A percentile compares a stretch with the other conserved stretches of the same genome.
phyloP scores from a whole-genome alignment of 1,140 invertebrate species.

The Periplaneta americana region DNA sequence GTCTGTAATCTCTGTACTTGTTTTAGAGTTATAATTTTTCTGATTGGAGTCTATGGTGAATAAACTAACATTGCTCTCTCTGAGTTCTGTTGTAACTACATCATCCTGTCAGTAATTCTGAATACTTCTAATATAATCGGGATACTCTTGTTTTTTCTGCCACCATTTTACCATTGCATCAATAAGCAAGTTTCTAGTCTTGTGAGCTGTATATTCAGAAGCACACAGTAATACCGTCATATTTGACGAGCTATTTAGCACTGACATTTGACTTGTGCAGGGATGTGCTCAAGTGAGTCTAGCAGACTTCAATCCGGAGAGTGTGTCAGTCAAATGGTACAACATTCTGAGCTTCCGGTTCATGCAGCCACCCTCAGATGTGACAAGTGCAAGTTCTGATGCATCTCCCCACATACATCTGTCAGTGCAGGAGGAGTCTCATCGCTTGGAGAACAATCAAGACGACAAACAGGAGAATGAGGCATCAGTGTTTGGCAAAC shows the following conservation, averaged over 20 bases:
- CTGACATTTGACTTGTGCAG: too few relatives aligned
- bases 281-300: conserved; percentile 93
- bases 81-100: too few relatives aligned
- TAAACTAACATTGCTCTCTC: too few relatives aligned
- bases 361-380: conserved; percentile 50
- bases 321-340: conserved; percentile 84
- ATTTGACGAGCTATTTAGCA: too few relatives aligned
- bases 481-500: conserved; percentile 19
- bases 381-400: neutral
- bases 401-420: neutral
- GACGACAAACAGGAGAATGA: conserved; percentile 46
- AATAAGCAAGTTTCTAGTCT: neutral
- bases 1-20: too few relatives aligned
- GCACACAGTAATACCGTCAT: too few relatives aligned
- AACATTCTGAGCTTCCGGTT: conserved; percentile 87
- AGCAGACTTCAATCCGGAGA: conserved; percentile 85
- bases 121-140: too few relatives aligned
- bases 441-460: neutral
- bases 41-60: too few relatives aligned
- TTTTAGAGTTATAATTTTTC: too few relatives aligned
- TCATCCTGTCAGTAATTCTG: too few relatives aligned
- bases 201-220: neutral
- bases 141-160: neutral
- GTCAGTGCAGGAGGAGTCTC: neutral
- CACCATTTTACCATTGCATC: neutral